Conservation (phyloP, 1,140 invertebrate genomes). For the Ooceraea biroi region DNA sequence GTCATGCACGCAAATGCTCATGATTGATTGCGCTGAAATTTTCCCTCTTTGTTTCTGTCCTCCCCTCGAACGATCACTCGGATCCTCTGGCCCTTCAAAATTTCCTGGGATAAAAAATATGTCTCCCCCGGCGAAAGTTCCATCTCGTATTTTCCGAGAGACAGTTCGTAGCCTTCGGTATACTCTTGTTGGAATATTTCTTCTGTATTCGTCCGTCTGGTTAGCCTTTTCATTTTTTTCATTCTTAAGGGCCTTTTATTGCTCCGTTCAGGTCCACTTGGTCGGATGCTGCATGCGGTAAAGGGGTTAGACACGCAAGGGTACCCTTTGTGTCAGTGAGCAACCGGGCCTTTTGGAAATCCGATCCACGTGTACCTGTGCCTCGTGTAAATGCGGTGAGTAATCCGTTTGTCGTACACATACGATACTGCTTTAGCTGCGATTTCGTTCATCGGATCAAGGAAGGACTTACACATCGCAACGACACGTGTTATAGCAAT, state of each 20-base stretch:
- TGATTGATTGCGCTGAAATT: conserved; percentile 52
- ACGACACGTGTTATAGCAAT: background rate
- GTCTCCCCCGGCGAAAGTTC: background rate
- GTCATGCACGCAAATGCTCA: conserved; percentile 11
- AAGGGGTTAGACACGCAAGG: conserved; percentile 19
- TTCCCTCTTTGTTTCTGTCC: conserved; percentile 23
- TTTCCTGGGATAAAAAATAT: background rate
- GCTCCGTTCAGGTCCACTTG: background rate
- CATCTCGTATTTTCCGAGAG: background rate
- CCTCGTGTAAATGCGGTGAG: conserved; percentile 8
- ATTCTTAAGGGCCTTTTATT: background rate
- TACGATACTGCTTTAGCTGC: conserved; percentile 1
- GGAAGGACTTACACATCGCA: background rate
- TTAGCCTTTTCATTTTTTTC: background rate
- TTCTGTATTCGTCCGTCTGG: background rate
- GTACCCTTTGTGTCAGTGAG: conserved; percentile 16
- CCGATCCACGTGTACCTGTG: conserved; percentile 34
- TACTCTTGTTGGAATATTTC: conserved; percentile 23
- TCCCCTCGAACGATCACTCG: background rate
- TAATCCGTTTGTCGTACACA: conserved; percentile 42
- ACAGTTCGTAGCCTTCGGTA: background rate
- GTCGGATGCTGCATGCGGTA: background rate
- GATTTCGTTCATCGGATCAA: background rate
- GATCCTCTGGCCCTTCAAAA: background rate
- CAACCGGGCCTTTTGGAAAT: conserved; percentile 14